phyloP scores from a whole-genome alignment of 1,140 invertebrate species.

The Zelostemma sp. region DNA sequence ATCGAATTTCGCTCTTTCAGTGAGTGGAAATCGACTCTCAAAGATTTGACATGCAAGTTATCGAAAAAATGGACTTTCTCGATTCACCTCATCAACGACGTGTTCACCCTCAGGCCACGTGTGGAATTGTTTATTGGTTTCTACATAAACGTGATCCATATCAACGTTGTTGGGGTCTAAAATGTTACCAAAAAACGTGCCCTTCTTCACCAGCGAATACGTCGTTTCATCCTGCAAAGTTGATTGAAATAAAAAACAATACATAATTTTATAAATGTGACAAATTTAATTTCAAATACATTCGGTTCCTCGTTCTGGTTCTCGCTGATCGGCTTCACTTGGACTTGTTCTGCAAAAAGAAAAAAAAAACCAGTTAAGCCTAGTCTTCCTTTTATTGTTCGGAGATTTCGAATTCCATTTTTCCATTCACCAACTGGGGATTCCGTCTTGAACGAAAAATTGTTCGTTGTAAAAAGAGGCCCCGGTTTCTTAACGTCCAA shows the following conservation, averaged over 20 bases:
- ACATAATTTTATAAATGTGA: too few species aligned
- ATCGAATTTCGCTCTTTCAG: neutral
- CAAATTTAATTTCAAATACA: too few species aligned
- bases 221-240: slow-evolving; percentile 46
- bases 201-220: slow-evolving; percentile 65
- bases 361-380: neutral
- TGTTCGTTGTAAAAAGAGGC: slow-evolving; percentile 78
- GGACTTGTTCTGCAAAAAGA: slow-evolving; percentile 10
- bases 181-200: slow-evolving; percentile 54
- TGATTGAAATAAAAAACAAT: too few species aligned
- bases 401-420: neutral
- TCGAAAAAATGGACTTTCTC: neutral
- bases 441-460: slow-evolving; percentile 70
- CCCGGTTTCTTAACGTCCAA: slow-evolving; percentile 96
- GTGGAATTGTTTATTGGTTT: slow-evolving; percentile 72
- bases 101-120: slow-evolving; percentile 59
- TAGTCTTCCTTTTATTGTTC: too few species aligned
- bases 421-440: slow-evolving; percentile 35
- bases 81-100: slow-evolving; percentile 53
- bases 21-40: neutral
- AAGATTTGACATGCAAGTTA: too few species aligned
- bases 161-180: slow-evolving; percentile 74
- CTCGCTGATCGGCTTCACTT: slow-evolving; percentile 2
- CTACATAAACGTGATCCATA: slow-evolving; percentile 78
- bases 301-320: slow-evolving; percentile 7